phyloP scores from a whole-genome alignment of 2,797 vertebrate genomes.

The Siniperca obscura region DNA sequence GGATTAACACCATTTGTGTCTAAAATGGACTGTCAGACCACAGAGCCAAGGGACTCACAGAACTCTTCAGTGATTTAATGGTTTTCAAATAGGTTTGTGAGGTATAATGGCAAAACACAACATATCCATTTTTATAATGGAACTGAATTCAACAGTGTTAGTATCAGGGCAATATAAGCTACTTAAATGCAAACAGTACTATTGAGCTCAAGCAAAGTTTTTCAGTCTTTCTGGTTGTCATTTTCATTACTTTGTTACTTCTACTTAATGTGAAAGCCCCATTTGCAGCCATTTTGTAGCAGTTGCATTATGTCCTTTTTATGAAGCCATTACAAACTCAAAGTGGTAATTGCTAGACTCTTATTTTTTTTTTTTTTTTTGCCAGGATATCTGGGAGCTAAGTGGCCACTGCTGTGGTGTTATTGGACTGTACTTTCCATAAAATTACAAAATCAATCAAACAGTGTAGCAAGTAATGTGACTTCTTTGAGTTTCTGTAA shows the following conservation, averaged over 20 bases:
- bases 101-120: neutral
- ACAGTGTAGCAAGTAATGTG: conserved; percentile 1
- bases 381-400: conserved; percentile 7
- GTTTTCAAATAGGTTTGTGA: conserved; percentile 24
- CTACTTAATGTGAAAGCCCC: neutral
- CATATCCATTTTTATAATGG: neutral
- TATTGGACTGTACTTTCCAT: neutral
- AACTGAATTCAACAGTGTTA: neutral
- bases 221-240: neutral
- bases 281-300: neutral
- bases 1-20: conserved; percentile 47
- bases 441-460: neutral
- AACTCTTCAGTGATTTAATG: conserved; percentile 23
- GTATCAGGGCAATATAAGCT: too few species aligned
- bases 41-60: conserved; percentile 14
- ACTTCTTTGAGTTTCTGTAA: neutral
- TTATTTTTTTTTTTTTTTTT: neutral
- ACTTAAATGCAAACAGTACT: neutral
- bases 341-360: neutral
- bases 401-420: neutral
- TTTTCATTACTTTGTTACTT: neutral
- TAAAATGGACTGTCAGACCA: conserved; percentile 6
- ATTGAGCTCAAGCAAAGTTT: neutral
- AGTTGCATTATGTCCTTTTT: conserved; percentile 10
- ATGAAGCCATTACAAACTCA: conserved; percentile 6